phyloP scores from a whole-genome alignment of 2,888 invertebrate genomes.

The Malachius bipustulatus region DNA sequence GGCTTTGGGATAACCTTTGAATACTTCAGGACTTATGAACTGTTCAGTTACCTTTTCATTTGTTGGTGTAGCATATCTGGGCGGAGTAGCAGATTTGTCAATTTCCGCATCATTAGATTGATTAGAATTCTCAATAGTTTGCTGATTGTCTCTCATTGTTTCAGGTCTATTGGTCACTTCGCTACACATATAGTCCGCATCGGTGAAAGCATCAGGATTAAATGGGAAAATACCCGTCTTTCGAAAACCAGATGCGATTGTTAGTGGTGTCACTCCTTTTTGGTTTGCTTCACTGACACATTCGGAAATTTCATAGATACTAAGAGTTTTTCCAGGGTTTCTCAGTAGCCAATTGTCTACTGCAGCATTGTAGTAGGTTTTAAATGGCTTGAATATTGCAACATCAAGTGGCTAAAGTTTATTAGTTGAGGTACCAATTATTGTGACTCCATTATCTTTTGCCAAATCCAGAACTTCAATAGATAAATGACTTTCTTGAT shows the following conservation, averaged over 20 bases:
- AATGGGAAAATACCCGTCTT: slow-evolving; percentile 28
- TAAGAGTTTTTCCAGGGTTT: slow-evolving; percentile 31
- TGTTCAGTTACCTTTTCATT: background rate
- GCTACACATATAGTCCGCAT: slow-evolving; percentile 24
- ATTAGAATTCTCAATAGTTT: background rate
- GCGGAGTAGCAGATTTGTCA: background rate
- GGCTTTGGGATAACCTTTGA: slow-evolving; percentile 16
- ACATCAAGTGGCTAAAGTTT: slow-evolving; percentile 31
- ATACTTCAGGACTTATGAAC: slow-evolving; percentile 18
- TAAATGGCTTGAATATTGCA: slow-evolving; percentile 23
- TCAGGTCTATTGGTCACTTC: slow-evolving; percentile 21
- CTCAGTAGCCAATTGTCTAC: slow-evolving; percentile 28
- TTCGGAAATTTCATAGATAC: slow-evolving; percentile 32
- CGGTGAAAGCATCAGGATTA: slow-evolving; percentile 26
- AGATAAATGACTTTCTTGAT: slow-evolving; percentile 26
- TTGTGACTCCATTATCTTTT: slow-evolving; percentile 31
- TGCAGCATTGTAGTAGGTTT: slow-evolving; percentile 12
- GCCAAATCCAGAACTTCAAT: slow-evolving; percentile 22
- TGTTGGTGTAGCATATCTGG: background rate
- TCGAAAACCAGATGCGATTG: slow-evolving; percentile 28
- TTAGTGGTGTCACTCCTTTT: slow-evolving; percentile 27
- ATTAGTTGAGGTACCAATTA: slow-evolving; percentile 32
- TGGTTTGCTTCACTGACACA: slow-evolving; percentile 28
- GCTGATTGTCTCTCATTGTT: background rate
- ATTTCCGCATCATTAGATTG: background rate